A percentile compares a stretch with the other conserved stretches of the same genome.
phyloP scores from a whole-genome alignment of 2,113 vertebrate species.

The Antigone vipio region DNA sequence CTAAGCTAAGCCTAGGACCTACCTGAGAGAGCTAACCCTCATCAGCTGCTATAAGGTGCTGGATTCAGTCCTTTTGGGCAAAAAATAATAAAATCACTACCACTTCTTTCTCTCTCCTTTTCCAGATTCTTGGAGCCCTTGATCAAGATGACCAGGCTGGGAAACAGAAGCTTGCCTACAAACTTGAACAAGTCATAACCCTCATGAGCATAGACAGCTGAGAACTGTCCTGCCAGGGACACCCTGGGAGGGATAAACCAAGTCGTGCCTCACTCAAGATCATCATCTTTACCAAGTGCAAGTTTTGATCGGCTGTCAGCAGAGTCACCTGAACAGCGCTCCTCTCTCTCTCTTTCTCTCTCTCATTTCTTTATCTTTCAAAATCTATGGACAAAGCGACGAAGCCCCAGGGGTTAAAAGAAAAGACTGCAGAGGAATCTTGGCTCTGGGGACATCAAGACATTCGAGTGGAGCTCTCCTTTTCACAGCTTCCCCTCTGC shows the following conservation, averaged over 20 bases:
- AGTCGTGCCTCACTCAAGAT: slow-evolving; percentile 99
- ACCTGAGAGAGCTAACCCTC: neutral
- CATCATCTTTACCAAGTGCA: slow-evolving; percentile 92
- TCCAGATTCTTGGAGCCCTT: slow-evolving; percentile 90
- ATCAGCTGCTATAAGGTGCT: neutral
- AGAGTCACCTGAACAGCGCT: slow-evolving; percentile 67
- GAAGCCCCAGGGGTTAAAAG: slow-evolving; percentile 42
- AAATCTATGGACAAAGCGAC: slow-evolving; percentile 26
- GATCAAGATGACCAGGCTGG: slow-evolving; percentile 94
- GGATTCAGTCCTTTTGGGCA: neutral
- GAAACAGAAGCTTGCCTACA: slow-evolving; percentile 98
- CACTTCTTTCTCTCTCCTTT: neutral
- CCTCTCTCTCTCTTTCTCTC: neutral
- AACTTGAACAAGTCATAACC: slow-evolving; percentile 99
- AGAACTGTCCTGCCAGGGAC: slow-evolving; percentile 95
- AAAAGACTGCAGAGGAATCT: slow-evolving; percentile 41
- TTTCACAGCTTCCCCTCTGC: slow-evolving; percentile 55
- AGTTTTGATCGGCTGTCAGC: slow-evolving; percentile 80
- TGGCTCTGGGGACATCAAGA: slow-evolving; percentile 41
- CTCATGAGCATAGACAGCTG: slow-evolving; percentile 99
- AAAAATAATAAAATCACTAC: neutral
- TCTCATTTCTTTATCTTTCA: slow-evolving; percentile 45
- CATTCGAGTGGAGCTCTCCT: slow-evolving; percentile 41
- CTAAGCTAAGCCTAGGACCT: neutral
- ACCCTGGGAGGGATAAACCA: slow-evolving; percentile 98